Base-by-base conservation (phyloP, 2,888 invertebrate genomes). In the Melanostoma scalare region DNA sequence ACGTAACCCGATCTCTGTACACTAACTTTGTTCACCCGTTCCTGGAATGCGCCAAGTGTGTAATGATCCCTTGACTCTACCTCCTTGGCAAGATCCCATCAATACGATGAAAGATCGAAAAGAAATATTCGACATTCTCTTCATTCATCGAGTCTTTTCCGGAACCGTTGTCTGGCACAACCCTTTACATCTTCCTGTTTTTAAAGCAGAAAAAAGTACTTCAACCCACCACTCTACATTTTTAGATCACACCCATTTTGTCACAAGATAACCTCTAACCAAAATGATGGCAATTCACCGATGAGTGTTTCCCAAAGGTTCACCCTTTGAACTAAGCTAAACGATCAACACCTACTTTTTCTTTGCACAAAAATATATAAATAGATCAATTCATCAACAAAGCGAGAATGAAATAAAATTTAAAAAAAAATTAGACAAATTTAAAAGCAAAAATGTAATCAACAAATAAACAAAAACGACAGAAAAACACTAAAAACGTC, bases 401-500 rank as follows among this genome's bases (percentile, higher is more conserved):
- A 61, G 48, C 61, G 48, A 61, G 48, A 48, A 35, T 8, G 46
- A 61, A 61, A 35, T 61, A 61, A 42, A 44, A 44, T 10, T 10
- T 10, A 44, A 44, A n/a, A 46, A 46, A 46, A 35, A 48, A 61
- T 46, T 35, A 60, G 33, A 10, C 10, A 1, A 52, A 52, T 9
- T 30, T 9, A n/a, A 6, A 48, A 58, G 31, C 63, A 55, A 35
- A 40, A 73, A 31, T 4, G 38, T 30, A 67, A 67, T 42, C 42
- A 67, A 56, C 36, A 44, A 55, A 35, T 30, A 3, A 35, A 53
- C 33, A 35, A 55, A 74, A 67, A 40, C 42, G 55, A 33, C 63
- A 60, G 52, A 56, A 78, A 67, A 73, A 36, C 78, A 79, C 68
- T 79, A 74, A 74, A 79, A 79, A 74, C 79, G 74, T 79, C 79